Evolutionary conservation across 2,888 invertebrate genomes (phyloP).

Genomic region (Amiota mariae): DNA sequence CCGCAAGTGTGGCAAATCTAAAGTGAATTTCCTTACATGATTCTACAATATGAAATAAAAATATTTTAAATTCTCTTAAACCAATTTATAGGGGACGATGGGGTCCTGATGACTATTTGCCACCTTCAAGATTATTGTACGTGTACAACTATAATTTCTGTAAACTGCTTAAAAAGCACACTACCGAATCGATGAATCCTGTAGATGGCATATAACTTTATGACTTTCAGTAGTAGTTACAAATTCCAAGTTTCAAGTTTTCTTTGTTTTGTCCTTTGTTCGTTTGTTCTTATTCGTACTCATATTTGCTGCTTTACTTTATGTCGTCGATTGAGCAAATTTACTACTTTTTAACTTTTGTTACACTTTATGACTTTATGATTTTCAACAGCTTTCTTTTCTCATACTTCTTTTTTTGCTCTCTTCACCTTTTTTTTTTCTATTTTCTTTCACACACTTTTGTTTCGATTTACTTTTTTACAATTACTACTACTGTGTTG

Average conservation of each 20-base stretch:
- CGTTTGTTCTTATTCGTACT: not conserved
- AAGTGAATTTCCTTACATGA: not conserved
- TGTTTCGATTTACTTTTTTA: not conserved
- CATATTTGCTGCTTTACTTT: slow-evolving; percentile 4
- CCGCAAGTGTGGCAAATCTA: not conserved
- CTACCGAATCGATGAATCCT: too few relatives aligned
- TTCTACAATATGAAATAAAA: not conserved
- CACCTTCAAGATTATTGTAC: too few relatives aligned
- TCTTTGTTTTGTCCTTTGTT: slow-evolving; percentile 24
- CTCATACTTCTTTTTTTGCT: not conserved
- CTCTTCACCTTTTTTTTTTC: not conserved
- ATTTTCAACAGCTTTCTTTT: slow-evolving; percentile 29
- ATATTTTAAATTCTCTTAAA: too few relatives aligned
- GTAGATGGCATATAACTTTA: too few relatives aligned
- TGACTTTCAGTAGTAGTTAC: too few relatives aligned
- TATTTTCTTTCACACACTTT: too few relatives aligned
- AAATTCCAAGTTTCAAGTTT: slow-evolving; percentile 5
- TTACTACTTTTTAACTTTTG: slow-evolving; percentile 34
- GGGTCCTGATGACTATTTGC: too few relatives aligned
- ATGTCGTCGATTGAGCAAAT: slow-evolving; percentile 22
- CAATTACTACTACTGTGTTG: not conserved
- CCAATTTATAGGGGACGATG: too few relatives aligned
- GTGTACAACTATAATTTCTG: too few relatives aligned
- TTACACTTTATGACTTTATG: slow-evolving; percentile 36
- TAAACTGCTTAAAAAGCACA: too few relatives aligned